These are phyloP conservation scores for Melanerpes aurifrons DNA, from an alignment of 2,113 vertebrate species.

Conservation along the genomic window DNA sequence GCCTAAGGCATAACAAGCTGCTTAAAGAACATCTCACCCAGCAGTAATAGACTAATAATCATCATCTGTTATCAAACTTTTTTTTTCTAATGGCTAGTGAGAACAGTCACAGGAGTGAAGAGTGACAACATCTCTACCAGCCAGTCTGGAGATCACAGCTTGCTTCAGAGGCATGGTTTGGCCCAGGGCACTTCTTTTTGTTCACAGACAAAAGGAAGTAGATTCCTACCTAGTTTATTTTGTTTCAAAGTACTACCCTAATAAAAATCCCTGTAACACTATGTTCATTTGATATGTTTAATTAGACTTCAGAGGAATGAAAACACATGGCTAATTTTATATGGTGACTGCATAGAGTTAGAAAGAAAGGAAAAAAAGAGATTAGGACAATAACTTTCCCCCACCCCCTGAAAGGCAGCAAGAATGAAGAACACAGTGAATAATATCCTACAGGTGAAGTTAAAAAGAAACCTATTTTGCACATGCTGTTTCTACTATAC, in stretches of 20 bases:
- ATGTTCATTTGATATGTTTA: not conserved
- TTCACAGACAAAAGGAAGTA: not conserved
- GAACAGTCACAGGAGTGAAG: too few relatives aligned
- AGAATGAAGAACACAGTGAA: conserved; percentile 33
- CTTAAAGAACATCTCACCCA: too few relatives aligned
- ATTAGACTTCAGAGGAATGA: conserved; percentile 5
- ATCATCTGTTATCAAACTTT: too few relatives aligned
- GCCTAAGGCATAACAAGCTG: too few relatives aligned
- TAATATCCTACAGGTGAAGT: conserved; percentile 42
- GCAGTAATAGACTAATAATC: too few relatives aligned
- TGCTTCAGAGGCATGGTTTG: not conserved
- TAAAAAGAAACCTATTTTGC: conserved; percentile 39
- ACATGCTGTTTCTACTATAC: conserved; percentile 20
- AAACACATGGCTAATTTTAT: conserved; percentile 27
- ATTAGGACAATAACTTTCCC: conserved; percentile 10
- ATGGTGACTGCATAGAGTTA: conserved; percentile 27
- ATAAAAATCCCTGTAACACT: not conserved
- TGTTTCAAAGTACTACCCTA: not conserved
- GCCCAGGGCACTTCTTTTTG: not conserved
- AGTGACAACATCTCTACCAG: not conserved
- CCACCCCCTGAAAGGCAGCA: conserved; percentile 16
- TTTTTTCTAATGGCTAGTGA: too few relatives aligned
- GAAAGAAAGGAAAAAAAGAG: not conserved
- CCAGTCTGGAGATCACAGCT: not conserved
- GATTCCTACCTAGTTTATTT: not conserved